A percentile compares a stretch with the other conserved stretches of the same genome.
Evolutionary conservation across 2,797 vertebrate genomes (phyloP).

Genomic region (Knipowitschia caucasica): DNA sequence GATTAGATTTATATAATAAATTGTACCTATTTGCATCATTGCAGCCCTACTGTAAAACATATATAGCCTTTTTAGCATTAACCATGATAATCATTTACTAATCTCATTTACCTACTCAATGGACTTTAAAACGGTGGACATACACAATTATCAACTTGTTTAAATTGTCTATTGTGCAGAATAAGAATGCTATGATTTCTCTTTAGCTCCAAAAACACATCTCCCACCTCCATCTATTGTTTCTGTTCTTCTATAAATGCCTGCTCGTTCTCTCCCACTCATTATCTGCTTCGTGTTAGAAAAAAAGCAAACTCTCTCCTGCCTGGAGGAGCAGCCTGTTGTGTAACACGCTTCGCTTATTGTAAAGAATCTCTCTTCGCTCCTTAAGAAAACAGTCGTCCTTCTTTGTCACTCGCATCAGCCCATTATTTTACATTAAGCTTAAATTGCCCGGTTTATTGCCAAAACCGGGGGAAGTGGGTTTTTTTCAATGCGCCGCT

Average conservation of each 20-base stretch:
- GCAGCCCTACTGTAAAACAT: too few relatives aligned
- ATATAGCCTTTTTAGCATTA: too few relatives aligned
- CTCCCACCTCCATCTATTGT: slow-evolving; percentile 43
- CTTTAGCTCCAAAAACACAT: slow-evolving; percentile 50
- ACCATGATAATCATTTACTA: too few relatives aligned
- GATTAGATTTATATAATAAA: too few relatives aligned
- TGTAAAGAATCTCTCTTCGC: slow-evolving; percentile 39
- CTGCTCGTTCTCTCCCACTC: slow-evolving; percentile 58
- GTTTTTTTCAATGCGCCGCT: slow-evolving; percentile 32
- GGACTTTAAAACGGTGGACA: background rate
- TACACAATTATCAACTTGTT: slow-evolving; percentile 23
- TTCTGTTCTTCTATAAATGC: slow-evolving; percentile 45
- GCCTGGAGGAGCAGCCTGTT: slow-evolving; percentile 50
- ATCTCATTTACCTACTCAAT: background rate
- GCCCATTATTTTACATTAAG: slow-evolving; percentile 42
- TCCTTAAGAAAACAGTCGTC: slow-evolving; percentile 23
- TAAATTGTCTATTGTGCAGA: slow-evolving; percentile 2
- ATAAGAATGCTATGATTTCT: slow-evolving; percentile 32
- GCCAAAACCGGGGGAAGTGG: slow-evolving; percentile 35
- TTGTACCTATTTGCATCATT: too few relatives aligned
- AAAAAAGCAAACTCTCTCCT: slow-evolving; percentile 14
- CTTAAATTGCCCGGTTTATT: slow-evolving; percentile 42
- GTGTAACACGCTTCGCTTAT: slow-evolving; percentile 53
- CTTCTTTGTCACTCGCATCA: slow-evolving; percentile 19
- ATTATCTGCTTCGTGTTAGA: slow-evolving; percentile 44